Evolutionary conservation across 2,113 vertebrate species (phyloP), one percentile per base, ranked within the genome.

Genomic region (Stigmatopora nigra): DNA sequence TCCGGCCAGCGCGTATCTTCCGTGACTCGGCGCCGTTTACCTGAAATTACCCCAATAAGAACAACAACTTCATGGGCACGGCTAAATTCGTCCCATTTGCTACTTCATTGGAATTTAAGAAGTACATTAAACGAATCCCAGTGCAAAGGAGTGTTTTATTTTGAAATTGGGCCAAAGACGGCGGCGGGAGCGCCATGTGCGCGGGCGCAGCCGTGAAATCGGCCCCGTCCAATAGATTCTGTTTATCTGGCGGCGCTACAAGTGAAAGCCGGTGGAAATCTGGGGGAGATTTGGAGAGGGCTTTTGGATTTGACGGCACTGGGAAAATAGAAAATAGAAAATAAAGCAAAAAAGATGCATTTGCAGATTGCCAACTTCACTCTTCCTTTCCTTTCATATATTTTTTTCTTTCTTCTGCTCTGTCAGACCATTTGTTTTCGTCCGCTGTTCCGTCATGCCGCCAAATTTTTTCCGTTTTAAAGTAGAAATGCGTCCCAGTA

Each of bases 171-270:
- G 85, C 76, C 82, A 82, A 72, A 76, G 80, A 86, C 83, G 84
- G 25, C 25, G 25, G 25, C 25, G 25, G 69, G 4, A 82, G 67
- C 7, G 83, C 81, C 86, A 87, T 87, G 83, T 90, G 90, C 86
- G 81, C 83, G 82, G 82, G 86, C 71, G 79, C 84, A 85, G 89
- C 84, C 79, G 84, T 85, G 87, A 90, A 88, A 89, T 89, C 82
- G 80, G 84, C 83, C 86, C 84, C 86, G 89, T 91, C 90, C 86
- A 87, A 87, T 91, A 87, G 88, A 90, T 90, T 89, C 80, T 87
- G 88, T 89, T 88, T 87, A 81, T 89, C 89, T 90, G 89, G 89
- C 90, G 84, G 79, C 51, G 76, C 81, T 81, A 85, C 86, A 85
- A 85, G 82, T 78, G 83, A 85, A 85, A 82, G 82, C 84, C 84